A percentile compares a stretch with the other conserved stretches of the same genome.
phyloP scores from a whole-genome alignment of 2,113 vertebrate species.

The Pangasianodon gigas region DNA sequence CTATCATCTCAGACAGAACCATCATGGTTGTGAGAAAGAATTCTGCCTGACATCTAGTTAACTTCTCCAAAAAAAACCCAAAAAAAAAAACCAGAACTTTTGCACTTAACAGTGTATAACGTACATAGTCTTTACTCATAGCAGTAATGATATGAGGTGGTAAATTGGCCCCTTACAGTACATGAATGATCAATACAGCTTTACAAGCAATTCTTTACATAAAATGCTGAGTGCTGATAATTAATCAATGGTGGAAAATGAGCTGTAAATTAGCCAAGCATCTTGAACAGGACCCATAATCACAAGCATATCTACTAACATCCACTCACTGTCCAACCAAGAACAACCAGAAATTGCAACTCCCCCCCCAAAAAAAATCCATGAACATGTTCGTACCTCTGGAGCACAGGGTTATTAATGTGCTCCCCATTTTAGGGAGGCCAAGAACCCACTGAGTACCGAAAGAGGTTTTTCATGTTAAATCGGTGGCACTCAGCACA shows the following conservation, averaged over 20 bases:
- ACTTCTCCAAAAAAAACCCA: not conserved
- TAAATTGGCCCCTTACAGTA: not conserved
- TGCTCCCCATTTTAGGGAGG: not conserved
- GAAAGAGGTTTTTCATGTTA: constrained; percentile 17
- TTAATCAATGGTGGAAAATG: constrained; percentile 26
- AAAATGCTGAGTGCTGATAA: constrained; percentile 10
- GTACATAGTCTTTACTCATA: not conserved
- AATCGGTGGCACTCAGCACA: not conserved
- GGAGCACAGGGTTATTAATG: not conserved
- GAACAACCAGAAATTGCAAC: not conserved
- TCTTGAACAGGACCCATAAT: not conserved
- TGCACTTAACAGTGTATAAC: not conserved
- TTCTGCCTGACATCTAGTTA: not conserved
- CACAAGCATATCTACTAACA: not conserved
- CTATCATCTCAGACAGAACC: not conserved
- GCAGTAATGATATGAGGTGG: constrained; percentile 5
- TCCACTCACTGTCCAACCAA: not conserved
- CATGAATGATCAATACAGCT: not conserved
- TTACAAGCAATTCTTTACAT: constrained; percentile 12
- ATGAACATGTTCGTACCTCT: not conserved
- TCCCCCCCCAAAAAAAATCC: not conserved
- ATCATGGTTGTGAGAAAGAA: not conserved
- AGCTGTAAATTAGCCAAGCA: constrained; percentile 22
- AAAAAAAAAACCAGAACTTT: not conserved
- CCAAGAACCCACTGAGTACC: not conserved